These are phyloP conservation scores for Blomia tropicalis DNA, from an alignment of 2,888 invertebrate species.

Conservation along the genomic window DNA sequence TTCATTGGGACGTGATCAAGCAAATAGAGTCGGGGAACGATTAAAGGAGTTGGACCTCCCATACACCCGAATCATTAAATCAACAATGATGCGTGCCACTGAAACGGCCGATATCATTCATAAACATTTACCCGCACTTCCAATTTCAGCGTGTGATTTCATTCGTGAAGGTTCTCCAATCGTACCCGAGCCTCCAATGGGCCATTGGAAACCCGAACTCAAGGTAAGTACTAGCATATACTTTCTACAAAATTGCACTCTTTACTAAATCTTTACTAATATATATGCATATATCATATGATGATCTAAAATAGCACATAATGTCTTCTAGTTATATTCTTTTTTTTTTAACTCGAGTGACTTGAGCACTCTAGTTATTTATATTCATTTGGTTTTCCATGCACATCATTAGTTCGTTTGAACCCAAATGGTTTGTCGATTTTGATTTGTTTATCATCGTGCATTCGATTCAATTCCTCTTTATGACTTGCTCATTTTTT, in stretches of 20 bases:
- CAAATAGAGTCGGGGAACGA: conserved; percentile 60
- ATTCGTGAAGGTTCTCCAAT: conserved; percentile 86
- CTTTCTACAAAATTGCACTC: no score
- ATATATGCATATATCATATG: background rate
- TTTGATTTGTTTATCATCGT: no score
- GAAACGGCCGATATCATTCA: conserved; percentile 75
- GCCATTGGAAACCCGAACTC: conserved; percentile 68
- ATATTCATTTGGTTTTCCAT: no score
- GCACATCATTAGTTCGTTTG: no score
- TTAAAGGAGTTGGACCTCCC: conserved; percentile 58
- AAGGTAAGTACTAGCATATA: conserved; percentile 47
- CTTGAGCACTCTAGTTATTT: no score
- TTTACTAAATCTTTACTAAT: background rate
- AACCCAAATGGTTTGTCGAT: no score
- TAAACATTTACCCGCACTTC: conserved; percentile 46
- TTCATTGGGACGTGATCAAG: conserved; percentile 64
- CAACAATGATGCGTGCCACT: conserved; percentile 81
- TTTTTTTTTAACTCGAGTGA: background rate
- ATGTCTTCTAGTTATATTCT: no score
- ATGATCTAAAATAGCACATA: background rate
- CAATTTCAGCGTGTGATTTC: conserved; percentile 51
- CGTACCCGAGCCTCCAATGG: conserved; percentile 76
- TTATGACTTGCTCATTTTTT: background rate
- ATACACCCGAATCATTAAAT: conserved; percentile 61
- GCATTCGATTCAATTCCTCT: no score